Evolutionary conservation across 2,113 vertebrate genomes (phyloP).

Genomic region (Grammomys dolichurus): DNA sequence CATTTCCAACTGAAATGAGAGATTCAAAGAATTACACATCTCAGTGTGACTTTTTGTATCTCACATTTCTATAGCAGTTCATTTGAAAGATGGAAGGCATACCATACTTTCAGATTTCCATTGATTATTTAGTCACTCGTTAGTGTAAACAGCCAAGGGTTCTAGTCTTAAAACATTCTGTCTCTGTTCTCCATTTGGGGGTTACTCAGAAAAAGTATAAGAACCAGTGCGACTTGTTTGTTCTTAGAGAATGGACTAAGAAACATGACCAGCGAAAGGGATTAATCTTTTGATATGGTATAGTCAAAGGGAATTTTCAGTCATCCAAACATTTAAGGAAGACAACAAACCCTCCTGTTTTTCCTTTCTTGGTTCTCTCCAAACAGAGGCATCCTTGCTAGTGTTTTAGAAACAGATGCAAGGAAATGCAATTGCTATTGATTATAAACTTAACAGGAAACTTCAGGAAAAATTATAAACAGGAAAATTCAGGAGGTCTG

Average conservation of each 20-base stretch:
- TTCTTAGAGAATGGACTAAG: slow-evolving; percentile 25
- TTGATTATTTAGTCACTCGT: background rate
- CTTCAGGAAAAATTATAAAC: background rate
- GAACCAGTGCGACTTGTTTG: accelerated
- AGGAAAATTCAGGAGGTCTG: slow-evolving; percentile 5
- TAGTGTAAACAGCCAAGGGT: background rate
- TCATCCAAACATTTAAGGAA: background rate
- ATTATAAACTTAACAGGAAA: slow-evolving; percentile 24
- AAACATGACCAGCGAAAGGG: background rate
- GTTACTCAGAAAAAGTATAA: slow-evolving; percentile 16
- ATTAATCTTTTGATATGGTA: background rate
- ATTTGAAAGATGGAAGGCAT: slow-evolving; percentile 58
- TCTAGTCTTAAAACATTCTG: slow-evolving; percentile 42
- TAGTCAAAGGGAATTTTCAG: slow-evolving; percentile 11
- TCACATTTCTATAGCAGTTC: slow-evolving; percentile 36
- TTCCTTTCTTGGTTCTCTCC: background rate
- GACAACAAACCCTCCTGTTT: slow-evolving; percentile 17
- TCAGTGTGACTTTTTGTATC: slow-evolving; percentile 24
- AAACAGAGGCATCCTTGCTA: background rate
- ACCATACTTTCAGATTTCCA: slow-evolving; percentile 34
- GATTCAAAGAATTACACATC: background rate
- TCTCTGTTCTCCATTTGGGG: slow-evolving; percentile 42
- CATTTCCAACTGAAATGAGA: slow-evolving; percentile 29
- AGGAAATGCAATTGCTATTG: slow-evolving; percentile 17
- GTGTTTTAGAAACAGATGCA: slow-evolving; percentile 29